phyloP scores from a whole-genome alignment of 2,113 vertebrate genomes.

The Sphaerodactylus townsendi region DNA sequence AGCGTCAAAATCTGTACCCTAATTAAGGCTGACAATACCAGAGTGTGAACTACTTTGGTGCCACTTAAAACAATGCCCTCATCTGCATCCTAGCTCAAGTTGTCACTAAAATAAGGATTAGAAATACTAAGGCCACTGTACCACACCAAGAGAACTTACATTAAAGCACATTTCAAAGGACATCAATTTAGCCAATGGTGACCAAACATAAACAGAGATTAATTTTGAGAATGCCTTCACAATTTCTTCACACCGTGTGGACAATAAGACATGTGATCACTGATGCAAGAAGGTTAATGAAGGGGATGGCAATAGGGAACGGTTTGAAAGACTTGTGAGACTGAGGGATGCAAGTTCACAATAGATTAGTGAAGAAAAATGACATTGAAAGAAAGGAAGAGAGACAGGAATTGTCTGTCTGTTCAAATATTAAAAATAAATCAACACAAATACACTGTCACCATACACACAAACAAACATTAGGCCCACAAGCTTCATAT shows the following conservation, averaged over 20 bases:
- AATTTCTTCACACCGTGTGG: slow-evolving; percentile 29
- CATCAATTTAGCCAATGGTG: slow-evolving; percentile 67
- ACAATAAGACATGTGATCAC: slow-evolving; percentile 74
- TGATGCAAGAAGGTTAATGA: slow-evolving; percentile 75
- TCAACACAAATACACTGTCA: background rate
- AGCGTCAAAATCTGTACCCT: slow-evolving; percentile 43
- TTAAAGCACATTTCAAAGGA: slow-evolving; percentile 48
- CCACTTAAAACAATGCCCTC: slow-evolving; percentile 11
- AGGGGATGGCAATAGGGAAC: slow-evolving; percentile 49
- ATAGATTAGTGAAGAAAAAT: slow-evolving; percentile 44
- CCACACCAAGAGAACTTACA: slow-evolving; percentile 42
- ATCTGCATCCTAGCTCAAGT: slow-evolving; percentile 41
- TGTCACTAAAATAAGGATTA: slow-evolving; percentile 69
- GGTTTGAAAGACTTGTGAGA: background rate
- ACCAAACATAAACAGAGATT: slow-evolving; percentile 67
- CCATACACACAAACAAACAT: background rate
- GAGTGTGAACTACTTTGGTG: slow-evolving; percentile 39
- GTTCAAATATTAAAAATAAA: background rate
- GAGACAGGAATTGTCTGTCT: background rate
- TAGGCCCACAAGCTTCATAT: background rate
- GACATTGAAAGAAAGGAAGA: background rate
- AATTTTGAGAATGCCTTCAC: slow-evolving; percentile 56
- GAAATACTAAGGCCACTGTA: slow-evolving; percentile 53
- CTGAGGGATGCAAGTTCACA: slow-evolving; percentile 48
- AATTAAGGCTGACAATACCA: slow-evolving; percentile 39